Conservation (phyloP, 1,140 invertebrate genomes). For the Ceratoteleas bidentatus region DNA sequence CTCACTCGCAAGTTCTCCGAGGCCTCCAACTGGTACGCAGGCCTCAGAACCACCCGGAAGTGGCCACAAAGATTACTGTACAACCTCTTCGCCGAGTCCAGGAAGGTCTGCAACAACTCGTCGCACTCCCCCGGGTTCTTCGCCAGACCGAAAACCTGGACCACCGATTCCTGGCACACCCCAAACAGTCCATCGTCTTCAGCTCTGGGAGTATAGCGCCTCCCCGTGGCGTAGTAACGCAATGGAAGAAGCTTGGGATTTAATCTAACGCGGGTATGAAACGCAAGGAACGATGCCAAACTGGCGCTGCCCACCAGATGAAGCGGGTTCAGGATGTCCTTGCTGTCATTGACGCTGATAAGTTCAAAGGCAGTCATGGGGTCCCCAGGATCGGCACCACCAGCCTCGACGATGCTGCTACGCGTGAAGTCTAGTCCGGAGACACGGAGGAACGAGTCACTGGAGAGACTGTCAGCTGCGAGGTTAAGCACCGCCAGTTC, state of each 20-base stretch:
- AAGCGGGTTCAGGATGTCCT: slow-evolving; percentile 80
- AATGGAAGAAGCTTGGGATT: slow-evolving; percentile 83
- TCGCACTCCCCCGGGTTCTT: slow-evolving; percentile 78
- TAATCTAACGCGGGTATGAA: slow-evolving; percentile 84
- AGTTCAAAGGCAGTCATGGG: slow-evolving; percentile 82
- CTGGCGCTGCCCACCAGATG: slow-evolving; percentile 86
- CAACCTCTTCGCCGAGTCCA: slow-evolving; percentile 78
- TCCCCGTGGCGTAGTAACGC: slow-evolving; percentile 84
- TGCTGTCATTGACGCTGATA: slow-evolving; percentile 79
- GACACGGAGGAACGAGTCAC: slow-evolving; percentile 76
- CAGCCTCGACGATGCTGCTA: slow-evolving; percentile 86
- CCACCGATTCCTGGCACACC: slow-evolving; percentile 83
- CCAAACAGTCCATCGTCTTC: slow-evolving; percentile 82
- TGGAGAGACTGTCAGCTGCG: slow-evolving; percentile 76
- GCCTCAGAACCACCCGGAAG: slow-evolving; percentile 82
- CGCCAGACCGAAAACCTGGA: slow-evolving; percentile 82
- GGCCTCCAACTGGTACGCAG: slow-evolving; percentile 81
- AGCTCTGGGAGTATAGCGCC: slow-evolving; percentile 83
- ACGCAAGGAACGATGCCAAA: slow-evolving; percentile 84
- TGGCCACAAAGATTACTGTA: slow-evolving; percentile 84
- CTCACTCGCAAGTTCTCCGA: slow-evolving; percentile 84
- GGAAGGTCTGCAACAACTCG: slow-evolving; percentile 78
- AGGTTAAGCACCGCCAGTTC: slow-evolving; percentile 82
- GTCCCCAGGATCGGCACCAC: slow-evolving; percentile 83
- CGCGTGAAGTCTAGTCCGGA: slow-evolving; percentile 84